Base-by-base conservation (phyloP, 2,888 invertebrate genomes). In the Cantharis flavilabris region DNA sequence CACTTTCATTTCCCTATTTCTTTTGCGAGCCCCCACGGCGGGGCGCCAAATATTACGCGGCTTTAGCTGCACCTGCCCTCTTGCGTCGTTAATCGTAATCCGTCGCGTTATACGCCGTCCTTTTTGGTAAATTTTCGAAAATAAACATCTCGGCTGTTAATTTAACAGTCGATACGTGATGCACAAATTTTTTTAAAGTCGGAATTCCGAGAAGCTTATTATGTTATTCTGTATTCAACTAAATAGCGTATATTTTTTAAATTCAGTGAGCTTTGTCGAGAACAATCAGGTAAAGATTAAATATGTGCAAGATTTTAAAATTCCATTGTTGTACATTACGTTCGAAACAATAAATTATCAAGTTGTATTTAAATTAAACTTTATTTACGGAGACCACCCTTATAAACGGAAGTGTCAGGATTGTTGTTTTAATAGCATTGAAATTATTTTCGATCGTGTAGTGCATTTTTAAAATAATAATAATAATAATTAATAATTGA, bases 351-450 rank as follows among this genome's bases (percentile, higher is more conserved):
- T 75, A 75, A 75, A 75, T 75, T 72, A 75, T 14, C 11, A 18
- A 64, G 16, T 18, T 14, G n/a, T 70, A 49, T 62, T 76, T 73
- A 62, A 70, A 72, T 67, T 77, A 78, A 78, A 81, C 65, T 67
- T 67, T 67, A 67, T 81, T 81, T 81, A 81, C 80, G 76, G 73
- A 71, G 80, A 76, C 80, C 81, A 81, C 82, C 82, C 76, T 72
- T 72, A 63, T 28, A 30, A 77, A 72, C 80, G 81, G 81, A 81
- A 81, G 81, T 81, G 76, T 78, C 81, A 77, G 14, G 23, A 67
- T 23, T 20, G 49, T 49, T 49, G 49, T 49, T 49, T 49, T 49
- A 49, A 49, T 49, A 7, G 49, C 49, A 49, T 49, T 49, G 49
- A 49, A 49, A 49, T 49, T 49, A 49, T 49, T 49, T 49, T 49